A percentile compares a stretch with the other conserved stretches of the same genome.
phyloP scores from a whole-genome alignment of 1,140 invertebrate genomes.

The Myzus persicae region DNA sequence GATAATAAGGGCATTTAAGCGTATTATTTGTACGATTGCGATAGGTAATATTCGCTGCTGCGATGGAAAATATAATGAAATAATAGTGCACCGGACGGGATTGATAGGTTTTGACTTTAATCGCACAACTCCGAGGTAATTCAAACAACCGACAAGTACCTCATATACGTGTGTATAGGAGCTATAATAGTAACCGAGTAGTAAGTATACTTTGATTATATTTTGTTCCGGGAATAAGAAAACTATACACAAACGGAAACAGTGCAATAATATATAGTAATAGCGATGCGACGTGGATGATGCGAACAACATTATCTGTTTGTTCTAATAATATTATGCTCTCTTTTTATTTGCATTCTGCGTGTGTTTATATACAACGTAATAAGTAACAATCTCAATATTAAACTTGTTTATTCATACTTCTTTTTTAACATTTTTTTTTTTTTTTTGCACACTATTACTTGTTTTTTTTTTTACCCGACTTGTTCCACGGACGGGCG shows the following conservation, averaged over 20 bases:
- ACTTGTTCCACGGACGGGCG: neutral
- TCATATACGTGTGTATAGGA: too few relatives aligned
- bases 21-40: neutral
- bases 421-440: neutral
- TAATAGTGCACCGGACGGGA: too few relatives aligned
- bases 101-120: neutral
- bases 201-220: too few relatives aligned
- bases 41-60: neutral
- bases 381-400: slow-evolving; percentile 11
- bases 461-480: neutral
- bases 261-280: neutral
- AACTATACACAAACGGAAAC: neutral
- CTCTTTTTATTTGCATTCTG: neutral
- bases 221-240: neutral
- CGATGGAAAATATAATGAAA: too few relatives aligned
- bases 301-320: neutral
- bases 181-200: neutral
- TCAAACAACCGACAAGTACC: neutral
- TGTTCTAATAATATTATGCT: neutral
- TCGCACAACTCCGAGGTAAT: neutral
- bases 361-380: neutral
- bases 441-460: neutral
- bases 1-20: neutral
- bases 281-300: neutral
- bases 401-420: slow-evolving; percentile 29